Base-by-base conservation (phyloP, 1,140 invertebrate genomes). In the Orchesella cincta region DNA sequence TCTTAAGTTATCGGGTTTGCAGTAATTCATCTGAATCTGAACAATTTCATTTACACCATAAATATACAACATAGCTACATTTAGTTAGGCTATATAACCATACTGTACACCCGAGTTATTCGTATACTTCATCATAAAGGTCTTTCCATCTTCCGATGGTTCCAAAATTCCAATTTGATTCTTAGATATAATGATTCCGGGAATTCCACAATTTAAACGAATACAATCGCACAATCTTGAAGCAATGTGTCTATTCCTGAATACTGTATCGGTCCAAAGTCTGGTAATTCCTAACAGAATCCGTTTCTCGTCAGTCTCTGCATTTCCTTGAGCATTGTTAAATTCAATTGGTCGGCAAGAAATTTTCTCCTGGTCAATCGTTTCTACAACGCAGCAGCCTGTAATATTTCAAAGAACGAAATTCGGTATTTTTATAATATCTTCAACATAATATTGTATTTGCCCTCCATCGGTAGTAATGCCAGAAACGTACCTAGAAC, bases 191-290 rank as follows among this genome's bases (percentile, higher is more conserved):
- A 82, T 54, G 26, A 39, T 71, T 20, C 76, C 76, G 14, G 62
- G 74, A 28, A 80, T 78, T 14, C 77, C 79, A 29, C 28, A 18
- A 46, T 82, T 54, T 46, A 82, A 74, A 34, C 81, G 74, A 26
- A 78, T 34, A 14, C 46, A 29, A 33, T 82, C 81, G 36, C 76
- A 75, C 1, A 82, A 26, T 46, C 75, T 39, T 26, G 74, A 67
- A 14, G 81, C 81, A 31, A 82, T 82, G 52, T 78, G 62, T 33
- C 67, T 77, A 52, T 23, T 75, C 26, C 81, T 62, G 75, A 78
- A 82, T 23, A 23, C 34, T 36, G 29, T 16, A 29, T 82, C 81
- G 51, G 81, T 82, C 81, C 81, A 82, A 1, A 82, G 39, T 18
- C 81, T 67, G 23, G 78, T 80, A 23, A 82, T 28, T 0, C 81